phyloP scores from a whole-genome alignment of 1,140 invertebrate genomes.

The Hyles vespertilio region DNA sequence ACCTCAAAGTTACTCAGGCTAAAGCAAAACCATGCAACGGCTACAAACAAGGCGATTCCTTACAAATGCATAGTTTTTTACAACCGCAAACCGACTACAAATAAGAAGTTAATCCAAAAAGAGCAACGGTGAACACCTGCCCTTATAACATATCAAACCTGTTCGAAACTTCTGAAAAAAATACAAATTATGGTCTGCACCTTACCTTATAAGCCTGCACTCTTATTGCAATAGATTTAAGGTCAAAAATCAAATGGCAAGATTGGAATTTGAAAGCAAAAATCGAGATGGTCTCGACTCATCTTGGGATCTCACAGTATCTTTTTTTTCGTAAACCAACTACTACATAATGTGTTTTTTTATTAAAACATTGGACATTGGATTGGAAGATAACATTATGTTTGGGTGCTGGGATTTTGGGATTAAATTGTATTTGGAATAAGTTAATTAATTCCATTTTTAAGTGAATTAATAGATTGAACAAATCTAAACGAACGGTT shows the following conservation, averaged over 20 bases:
- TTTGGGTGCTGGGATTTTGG: too few species aligned
- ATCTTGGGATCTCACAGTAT: slow-evolving; percentile 7
- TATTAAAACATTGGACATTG: slow-evolving; percentile 30
- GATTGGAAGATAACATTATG: not conserved
- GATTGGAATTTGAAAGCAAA: not conserved
- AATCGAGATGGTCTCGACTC: not conserved
- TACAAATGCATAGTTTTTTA: too few species aligned
- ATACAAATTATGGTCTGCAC: not conserved
- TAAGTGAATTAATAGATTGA: too few species aligned
- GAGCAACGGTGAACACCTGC: slow-evolving; percentile 46
- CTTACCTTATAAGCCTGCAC: too few species aligned
- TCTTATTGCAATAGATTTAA: not conserved
- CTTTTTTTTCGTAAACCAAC: slow-evolving; percentile 41
- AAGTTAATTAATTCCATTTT: too few species aligned
- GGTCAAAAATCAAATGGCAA: not conserved
- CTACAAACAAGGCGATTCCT: too few species aligned
- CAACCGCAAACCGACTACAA: too few species aligned
- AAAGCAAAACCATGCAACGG: too few species aligned
- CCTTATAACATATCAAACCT: slow-evolving; percentile 53
- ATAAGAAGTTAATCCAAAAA: too few species aligned
- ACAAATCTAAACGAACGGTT: too few species aligned
- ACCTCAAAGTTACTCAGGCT: too few species aligned
- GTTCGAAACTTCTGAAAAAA: slow-evolving; percentile 19
- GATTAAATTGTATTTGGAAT: too few species aligned
- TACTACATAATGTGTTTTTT: slow-evolving; percentile 60